phyloP scores from a whole-genome alignment of 2,888 invertebrate species.

The Euplexia lucipara region DNA sequence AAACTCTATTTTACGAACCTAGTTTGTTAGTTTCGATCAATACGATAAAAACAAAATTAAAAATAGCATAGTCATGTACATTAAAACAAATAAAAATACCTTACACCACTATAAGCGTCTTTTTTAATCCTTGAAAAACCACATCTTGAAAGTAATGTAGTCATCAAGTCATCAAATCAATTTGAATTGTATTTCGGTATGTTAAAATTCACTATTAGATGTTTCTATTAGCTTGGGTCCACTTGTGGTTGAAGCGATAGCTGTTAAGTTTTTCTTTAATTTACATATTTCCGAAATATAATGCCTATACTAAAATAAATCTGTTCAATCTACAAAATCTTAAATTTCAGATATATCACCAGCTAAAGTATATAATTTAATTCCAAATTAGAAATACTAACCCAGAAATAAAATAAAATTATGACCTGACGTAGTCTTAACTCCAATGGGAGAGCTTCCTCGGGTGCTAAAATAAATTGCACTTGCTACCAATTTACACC shows the following conservation, averaged over 20 bases:
- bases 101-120: slow-evolving; percentile 10
- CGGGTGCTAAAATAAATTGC: background rate
- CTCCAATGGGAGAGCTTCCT: background rate
- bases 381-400: background rate
- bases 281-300: background rate
- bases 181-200: slow-evolving; percentile 31
- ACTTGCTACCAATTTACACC: slow-evolving; percentile 11
- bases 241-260: slow-evolving; percentile 54
- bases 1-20: background rate
- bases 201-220: slow-evolving; percentile 21
- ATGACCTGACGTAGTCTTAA: background rate
- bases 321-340: too few species aligned
- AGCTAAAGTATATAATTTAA: background rate
- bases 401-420: background rate
- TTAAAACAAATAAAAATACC: background rate
- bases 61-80: slow-evolving; percentile 28
- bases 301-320: background rate
- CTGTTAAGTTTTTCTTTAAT: background rate
- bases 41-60: slow-evolving; percentile 11
- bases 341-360: background rate
- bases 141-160: slow-evolving; percentile 1
- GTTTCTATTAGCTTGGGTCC: slow-evolving; percentile 44
- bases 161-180: slow-evolving; percentile 17
- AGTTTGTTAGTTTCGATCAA: slow-evolving; percentile 5
- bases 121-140: slow-evolving; percentile 17